Evolutionary conservation across 2,888 invertebrate species (phyloP), one percentile per base, ranked within the genome.

Genomic region (Rhingia rostrata): DNA sequence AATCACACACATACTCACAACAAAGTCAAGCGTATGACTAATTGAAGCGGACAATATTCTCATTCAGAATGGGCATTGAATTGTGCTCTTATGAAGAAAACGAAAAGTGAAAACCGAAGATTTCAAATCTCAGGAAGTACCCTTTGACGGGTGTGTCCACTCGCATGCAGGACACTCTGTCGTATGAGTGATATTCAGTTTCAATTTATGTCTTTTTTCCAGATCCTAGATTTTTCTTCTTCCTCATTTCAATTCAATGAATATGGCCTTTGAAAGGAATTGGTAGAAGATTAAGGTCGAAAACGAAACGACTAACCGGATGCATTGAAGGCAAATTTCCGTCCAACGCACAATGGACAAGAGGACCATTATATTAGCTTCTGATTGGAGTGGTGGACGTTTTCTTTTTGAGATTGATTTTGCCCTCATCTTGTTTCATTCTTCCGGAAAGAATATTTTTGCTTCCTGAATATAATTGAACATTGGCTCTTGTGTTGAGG

Each of bases 221-320:
- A 22, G 22, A 22, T 22, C 22, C 22, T 2, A 22, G 22, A 22
- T 22, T 2, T 22, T 22, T 22, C 22, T 22, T 22, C 22, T 22
- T 22, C 2, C 2, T 22, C 22, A 22, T 22, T 22, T 61, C 61
- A 45, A 35, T 45, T 61, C 53, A 53, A 63, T 45, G 45, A 63
- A 72, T 56, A 22, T 22, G 10, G 45, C 37, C 56, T 67, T 56
- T 45, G 30, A 14, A 30, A 7, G 39, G n/a, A 61, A 9, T 33
- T 6, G 41, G 22, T 39, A 33, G 9, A 30, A 41, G 32, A 53
- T n/a, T 72, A 43, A 22, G 30, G 49, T 41, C 49, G 49, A 30
- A 49, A 56, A 54, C 64, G 45, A 73, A 73, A 73, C 63, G 80
- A 80, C 67, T 74, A 74, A 69, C 67, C 80, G 67, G 80, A 80